Base-by-base conservation (phyloP, 2,888 invertebrate species). In the Ypsolopha sequella region DNA sequence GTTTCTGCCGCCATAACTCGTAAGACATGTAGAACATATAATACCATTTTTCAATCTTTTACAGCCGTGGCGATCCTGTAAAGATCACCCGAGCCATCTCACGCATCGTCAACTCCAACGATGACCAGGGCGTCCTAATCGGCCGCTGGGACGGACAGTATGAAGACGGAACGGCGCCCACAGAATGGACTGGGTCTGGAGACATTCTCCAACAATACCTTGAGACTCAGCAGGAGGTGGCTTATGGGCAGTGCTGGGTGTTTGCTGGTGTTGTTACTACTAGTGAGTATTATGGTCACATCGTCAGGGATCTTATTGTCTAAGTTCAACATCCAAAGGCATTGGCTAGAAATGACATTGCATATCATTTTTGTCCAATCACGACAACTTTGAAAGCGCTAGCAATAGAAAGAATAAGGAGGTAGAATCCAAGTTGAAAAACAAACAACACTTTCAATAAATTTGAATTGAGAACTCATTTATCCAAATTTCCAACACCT, bases 201-300 rank as follows among this genome's bases (percentile, higher is more conserved):
- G 90, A 92, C 45, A 95, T 95, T 63, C 75, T 95, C 50, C 90
- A 91, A 51, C 82, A 94, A 68, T 95, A 91, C 76, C 69, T 89
- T 57, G 89, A 88, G 68, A 91, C 86, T 0, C 87, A 88, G 55
- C 76, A 87, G 44, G 89, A 92, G 6, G 95, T 95, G 7, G 88
- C 88, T 13, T 96, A 93, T 63, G 95, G 95, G 4, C 95, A 96
- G 67, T 95, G 95, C 70, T 96, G 95, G 94, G 95, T 95, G 2
- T 95, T 95, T 66, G 92, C 95, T 36, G 95, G 94, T 0, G 91
- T 95, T 10, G 90, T 92, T 1, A 92, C 93, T n/a, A 91, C 95
- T 58, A 87, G 93, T 93, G 70, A 71, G 72, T 55, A 10, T n/a
- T n/a, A n/a, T n/a, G n/a, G n/a, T n/a, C n/a, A n/a, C n/a, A n/a